A percentile compares a stretch with the other conserved stretches of the same genome.
Conservation (phyloP, 2,113 vertebrate species). For the Pollachius pollachius region DNA sequence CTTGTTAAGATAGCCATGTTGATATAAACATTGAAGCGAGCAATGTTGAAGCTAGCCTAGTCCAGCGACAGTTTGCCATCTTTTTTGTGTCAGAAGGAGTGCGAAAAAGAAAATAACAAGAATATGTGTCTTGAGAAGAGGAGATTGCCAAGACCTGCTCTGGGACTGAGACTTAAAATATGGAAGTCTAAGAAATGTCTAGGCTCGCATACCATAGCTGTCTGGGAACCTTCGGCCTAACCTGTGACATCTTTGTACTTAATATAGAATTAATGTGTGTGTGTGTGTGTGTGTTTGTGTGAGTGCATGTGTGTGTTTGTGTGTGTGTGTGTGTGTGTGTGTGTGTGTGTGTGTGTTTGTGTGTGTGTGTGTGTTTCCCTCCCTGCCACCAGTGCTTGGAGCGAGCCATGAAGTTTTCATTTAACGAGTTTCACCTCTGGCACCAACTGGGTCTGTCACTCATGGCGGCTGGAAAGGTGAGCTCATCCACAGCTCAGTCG, state of each 20-base stretch:
- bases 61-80: too few relatives aligned
- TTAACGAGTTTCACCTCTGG: slow-evolving; percentile 97
- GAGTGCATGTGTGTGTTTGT: background rate
- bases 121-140: too few relatives aligned
- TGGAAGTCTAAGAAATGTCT: too few relatives aligned
- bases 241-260: background rate
- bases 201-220: background rate
- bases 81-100: too few relatives aligned
- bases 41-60: too few relatives aligned
- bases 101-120: too few relatives aligned
- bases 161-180: too few relatives aligned
- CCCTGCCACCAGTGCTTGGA: slow-evolving; percentile 84
- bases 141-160: too few relatives aligned
- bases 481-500: slow-evolving; percentile 41
- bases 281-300: slow-evolving; percentile 5
- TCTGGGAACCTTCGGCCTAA: background rate
- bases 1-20: too few relatives aligned
- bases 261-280: slow-evolving; percentile 8
- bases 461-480: slow-evolving; percentile 96
- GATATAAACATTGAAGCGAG: too few relatives aligned
- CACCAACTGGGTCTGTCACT: slow-evolving; percentile 96
- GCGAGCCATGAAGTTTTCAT: slow-evolving; percentile 96
- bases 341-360: slow-evolving; percentile 6
- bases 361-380: slow-evolving; percentile 11
- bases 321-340: slow-evolving; percentile 21